Evolutionary conservation across 2,113 vertebrate species (phyloP).

Genomic region (Elgaria multicarinata): DNA sequence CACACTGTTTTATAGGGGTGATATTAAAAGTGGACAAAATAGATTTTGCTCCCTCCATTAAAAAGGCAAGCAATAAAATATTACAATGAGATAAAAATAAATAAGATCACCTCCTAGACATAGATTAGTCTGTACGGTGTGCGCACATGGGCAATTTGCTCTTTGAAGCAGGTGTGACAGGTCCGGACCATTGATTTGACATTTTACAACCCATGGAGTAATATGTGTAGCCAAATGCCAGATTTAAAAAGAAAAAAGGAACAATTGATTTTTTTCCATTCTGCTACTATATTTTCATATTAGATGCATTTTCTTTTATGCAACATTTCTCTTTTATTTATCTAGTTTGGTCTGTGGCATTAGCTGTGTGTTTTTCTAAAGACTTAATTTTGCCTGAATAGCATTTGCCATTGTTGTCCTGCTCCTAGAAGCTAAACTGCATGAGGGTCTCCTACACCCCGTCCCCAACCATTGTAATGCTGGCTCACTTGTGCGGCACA

Average conservation of each 20-base stretch:
- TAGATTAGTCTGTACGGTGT: constrained; percentile 56
- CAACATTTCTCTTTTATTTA: not conserved
- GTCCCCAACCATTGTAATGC: too few relatives aligned
- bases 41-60: constrained; percentile 77
- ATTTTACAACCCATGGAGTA: constrained; percentile 66
- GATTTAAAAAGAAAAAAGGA: constrained; percentile 39
- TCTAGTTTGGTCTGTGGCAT: constrained; percentile 52
- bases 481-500: too few relatives aligned
- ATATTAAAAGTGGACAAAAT: constrained; percentile 80
- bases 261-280: constrained; percentile 58
- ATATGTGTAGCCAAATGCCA: constrained; percentile 67
- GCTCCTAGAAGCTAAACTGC: not conserved
- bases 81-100: constrained; percentile 75
- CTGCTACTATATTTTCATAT: constrained; percentile 51
- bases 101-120: constrained; percentile 68
- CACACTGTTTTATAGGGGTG: constrained; percentile 78
- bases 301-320: not conserved
- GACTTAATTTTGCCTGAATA: constrained; percentile 55
- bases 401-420: not conserved
- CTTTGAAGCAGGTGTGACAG: constrained; percentile 72
- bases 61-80: constrained; percentile 76
- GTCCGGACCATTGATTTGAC: constrained; percentile 76
- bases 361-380: constrained; percentile 13
- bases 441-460: too few relatives aligned
- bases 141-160: constrained; percentile 63